Conservation (phyloP, 2,113 vertebrate genomes). For the Camelus bactrianus region DNA sequence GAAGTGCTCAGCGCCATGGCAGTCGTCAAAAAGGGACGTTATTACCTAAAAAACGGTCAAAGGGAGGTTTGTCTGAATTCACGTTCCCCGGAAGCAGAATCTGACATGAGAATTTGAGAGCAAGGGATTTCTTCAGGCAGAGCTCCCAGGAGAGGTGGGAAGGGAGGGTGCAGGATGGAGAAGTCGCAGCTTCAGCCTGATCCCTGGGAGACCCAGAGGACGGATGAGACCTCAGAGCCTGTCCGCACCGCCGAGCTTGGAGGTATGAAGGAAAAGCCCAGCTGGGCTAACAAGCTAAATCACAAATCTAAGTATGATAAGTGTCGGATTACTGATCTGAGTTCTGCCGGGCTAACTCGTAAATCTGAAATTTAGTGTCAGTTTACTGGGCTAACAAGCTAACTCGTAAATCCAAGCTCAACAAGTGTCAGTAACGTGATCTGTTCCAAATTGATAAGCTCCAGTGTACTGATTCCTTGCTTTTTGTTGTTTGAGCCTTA, state of each 20-base stretch:
- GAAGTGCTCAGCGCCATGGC: neutral
- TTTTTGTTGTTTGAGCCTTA: too few species aligned
- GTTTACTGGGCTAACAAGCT: too few species aligned
- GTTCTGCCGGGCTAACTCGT: too few species aligned
- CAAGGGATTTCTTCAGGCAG: neutral
- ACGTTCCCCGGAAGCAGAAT: neutral
- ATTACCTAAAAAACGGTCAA: constrained; percentile 4
- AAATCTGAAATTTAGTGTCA: too few species aligned
- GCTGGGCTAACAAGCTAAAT: too few species aligned
- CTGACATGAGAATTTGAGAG: neutral
- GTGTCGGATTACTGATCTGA: too few species aligned
- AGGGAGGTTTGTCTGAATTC: neutral
- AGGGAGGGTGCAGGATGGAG: neutral
- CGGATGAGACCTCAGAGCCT: neutral
- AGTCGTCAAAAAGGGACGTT: neutral
- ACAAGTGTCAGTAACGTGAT: too few species aligned
- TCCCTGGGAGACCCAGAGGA: neutral
- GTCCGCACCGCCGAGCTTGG: neutral
- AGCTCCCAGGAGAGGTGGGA: neutral
- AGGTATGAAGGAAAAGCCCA: too few species aligned
- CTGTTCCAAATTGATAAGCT: too few species aligned
- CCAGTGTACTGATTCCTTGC: too few species aligned
- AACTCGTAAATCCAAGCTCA: too few species aligned
- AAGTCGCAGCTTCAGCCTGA: neutral
- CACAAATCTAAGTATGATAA: too few species aligned